phyloP scores from a whole-genome alignment of 2,888 invertebrate species.

The Amphipoea lucens region DNA sequence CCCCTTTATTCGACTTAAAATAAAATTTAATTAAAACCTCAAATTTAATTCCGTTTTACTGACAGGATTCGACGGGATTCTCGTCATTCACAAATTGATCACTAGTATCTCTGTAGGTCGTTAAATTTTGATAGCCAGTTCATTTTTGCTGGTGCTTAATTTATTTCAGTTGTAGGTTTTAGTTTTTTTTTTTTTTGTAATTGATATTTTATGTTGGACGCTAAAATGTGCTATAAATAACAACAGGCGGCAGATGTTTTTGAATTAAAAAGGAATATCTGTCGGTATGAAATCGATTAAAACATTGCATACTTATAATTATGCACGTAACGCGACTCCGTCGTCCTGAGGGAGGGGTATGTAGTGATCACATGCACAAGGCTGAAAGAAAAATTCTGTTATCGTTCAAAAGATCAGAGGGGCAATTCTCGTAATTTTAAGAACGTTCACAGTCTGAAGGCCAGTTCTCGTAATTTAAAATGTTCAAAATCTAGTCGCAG shows the following conservation, averaged over 20 bases:
- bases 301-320: neutral
- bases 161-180: slow-evolving; percentile 31
- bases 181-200: slow-evolving; percentile 24
- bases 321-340: too few relatives aligned
- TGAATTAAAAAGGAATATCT: neutral
- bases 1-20: slow-evolving; percentile 69
- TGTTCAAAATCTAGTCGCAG: too few relatives aligned
- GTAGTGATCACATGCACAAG: neutral
- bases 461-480: too few relatives aligned
- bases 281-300: neutral
- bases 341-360: neutral
- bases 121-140: slow-evolving; percentile 65
- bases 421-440: too few relatives aligned
- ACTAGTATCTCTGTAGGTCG: slow-evolving; percentile 59
- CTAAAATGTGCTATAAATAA: neutral
- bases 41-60: slow-evolving; percentile 73
- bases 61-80: slow-evolving; percentile 63
- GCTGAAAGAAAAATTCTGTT: neutral
- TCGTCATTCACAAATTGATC: slow-evolving; percentile 68
- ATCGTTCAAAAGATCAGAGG: neutral
- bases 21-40: slow-evolving; percentile 79
- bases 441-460: too few relatives aligned
- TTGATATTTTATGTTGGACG: neutral
- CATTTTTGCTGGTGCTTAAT: slow-evolving; percentile 57
- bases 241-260: neutral